Evolutionary conservation across 1,140 invertebrate species (phyloP).

Genomic region (Eriosoma lanigerum): DNA sequence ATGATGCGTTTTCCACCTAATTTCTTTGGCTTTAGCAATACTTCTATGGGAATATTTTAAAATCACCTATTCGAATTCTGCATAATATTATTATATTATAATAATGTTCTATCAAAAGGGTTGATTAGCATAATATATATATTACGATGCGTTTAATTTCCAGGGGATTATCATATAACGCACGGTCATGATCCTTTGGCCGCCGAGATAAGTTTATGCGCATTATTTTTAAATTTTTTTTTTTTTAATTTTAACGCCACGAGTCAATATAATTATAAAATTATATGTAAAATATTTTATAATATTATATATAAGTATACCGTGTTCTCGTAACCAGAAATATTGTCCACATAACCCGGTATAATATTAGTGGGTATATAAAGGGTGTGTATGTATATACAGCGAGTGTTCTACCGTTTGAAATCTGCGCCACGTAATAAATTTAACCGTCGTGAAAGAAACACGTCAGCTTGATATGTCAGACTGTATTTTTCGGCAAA

Average conservation of each 20-base stretch:
- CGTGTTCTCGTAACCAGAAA: no score
- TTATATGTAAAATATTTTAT: no score
- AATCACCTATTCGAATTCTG: no score
- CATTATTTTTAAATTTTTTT: not conserved
- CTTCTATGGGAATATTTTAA: no score
- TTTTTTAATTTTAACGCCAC: no score
- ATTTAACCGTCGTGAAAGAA: constrained; percentile 43
- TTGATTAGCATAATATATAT: not conserved
- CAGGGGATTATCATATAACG: not conserved
- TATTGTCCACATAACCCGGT: no score
- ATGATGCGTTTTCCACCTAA: no score
- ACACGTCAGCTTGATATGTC: constrained; percentile 36
- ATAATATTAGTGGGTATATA: not conserved
- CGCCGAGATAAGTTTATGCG: not conserved
- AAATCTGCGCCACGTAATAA: constrained; percentile 24
- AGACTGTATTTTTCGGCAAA: constrained; percentile 18
- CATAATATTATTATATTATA: no score
- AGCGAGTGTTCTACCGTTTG: not conserved
- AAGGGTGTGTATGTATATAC: not conserved
- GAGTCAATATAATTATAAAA: no score
- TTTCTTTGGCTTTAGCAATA: no score
- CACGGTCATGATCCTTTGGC: not conserved
- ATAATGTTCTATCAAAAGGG: no score
- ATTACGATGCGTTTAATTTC: not conserved
- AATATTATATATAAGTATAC: no score